Evolutionary conservation across 2,888 invertebrate species (phyloP), one percentile per base, ranked within the genome.

Genomic region (Dolichopus griseipennis): DNA sequence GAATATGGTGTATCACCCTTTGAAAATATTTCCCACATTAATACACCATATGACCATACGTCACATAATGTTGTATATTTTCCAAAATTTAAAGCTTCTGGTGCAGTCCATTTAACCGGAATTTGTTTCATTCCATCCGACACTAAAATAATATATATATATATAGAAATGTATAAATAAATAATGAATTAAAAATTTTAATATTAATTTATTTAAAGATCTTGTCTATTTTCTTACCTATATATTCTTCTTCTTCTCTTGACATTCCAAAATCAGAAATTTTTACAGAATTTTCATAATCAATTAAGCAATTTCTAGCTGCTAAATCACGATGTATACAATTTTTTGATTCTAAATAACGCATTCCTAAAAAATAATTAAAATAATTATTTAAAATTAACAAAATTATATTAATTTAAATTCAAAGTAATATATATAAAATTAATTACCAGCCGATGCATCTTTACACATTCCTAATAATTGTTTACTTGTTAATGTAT

Each of bases 181-280:
- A 27, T 27, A 27, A 27, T n/a, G n/a, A n/a, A n/a, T n/a, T 27
- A 27, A 4, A 27, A 27, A 27, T 27, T 4, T 27, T 27, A 4
- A 27, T 27, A 27, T 27, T 27, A 4, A 4, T 2, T 37, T 37
- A 2, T 37, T 37, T 37, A 37, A 52, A 27, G n/a, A 1, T 7
- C 0, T 43, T 65, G 52, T n/a, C n/a, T 64, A 64, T 43, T 34
- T 9, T 22, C 3, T 12, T 18, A 81, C 81, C 82, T 70, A 93
- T 95, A 76, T 97, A 97, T 79, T 96, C 96, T 79, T 96, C 94
- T 78, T 97, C 97, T 80, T 97, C 96, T 37, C 97, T 83, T 0
- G 96, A 97, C 97, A 97, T 97, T 72, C 97, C 97, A 83, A 97
- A 97, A 83, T 97, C 97, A 0, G 97, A 96, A 76, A 97, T 97